phyloP scores from a whole-genome alignment of 2,888 invertebrate genomes.

The Herminia tarsipennalis region DNA sequence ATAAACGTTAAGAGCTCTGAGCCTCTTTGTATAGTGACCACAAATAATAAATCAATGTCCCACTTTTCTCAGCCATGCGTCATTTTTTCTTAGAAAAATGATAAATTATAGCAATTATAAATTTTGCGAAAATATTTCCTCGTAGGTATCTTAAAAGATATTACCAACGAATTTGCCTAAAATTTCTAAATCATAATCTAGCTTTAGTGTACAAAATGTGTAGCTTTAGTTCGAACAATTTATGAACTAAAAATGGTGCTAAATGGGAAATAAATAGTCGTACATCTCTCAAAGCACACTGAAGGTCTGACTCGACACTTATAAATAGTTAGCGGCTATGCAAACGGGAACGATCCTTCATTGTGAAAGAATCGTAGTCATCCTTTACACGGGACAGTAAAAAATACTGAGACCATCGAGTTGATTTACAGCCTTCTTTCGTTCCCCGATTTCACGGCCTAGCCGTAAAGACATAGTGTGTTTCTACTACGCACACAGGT shows the following conservation, averaged over 20 bases:
- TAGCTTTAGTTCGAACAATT: background rate
- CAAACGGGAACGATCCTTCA: slow-evolving; percentile 17
- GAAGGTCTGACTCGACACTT: background rate
- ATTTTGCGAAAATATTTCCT: background rate
- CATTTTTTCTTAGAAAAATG: slow-evolving; percentile 6
- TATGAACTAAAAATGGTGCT: no score
- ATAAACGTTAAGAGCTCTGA: slow-evolving; percentile 62
- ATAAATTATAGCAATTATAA: slow-evolving; percentile 7
- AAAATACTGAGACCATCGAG: slow-evolving; percentile 57
- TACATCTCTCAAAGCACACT: no score
- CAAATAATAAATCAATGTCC: slow-evolving; percentile 14
- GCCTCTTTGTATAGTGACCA: slow-evolving; percentile 48
- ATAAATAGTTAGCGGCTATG: background rate
- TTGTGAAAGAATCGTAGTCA: slow-evolving; percentile 35
- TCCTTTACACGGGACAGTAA: slow-evolving; percentile 53
- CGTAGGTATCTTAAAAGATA: background rate
- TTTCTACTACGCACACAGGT: slow-evolving; percentile 31
- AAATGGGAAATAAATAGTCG: no score
- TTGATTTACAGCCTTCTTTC: slow-evolving; percentile 63
- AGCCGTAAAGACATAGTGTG: slow-evolving; percentile 38
- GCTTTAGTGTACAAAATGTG: background rate
- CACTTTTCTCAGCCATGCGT: slow-evolving; percentile 3
- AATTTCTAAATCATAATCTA: no score
- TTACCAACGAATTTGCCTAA: no score
- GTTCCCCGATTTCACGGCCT: slow-evolving; percentile 61